Conservation (phyloP, 2,888 invertebrate genomes). For the Atrina japonica region DNA sequence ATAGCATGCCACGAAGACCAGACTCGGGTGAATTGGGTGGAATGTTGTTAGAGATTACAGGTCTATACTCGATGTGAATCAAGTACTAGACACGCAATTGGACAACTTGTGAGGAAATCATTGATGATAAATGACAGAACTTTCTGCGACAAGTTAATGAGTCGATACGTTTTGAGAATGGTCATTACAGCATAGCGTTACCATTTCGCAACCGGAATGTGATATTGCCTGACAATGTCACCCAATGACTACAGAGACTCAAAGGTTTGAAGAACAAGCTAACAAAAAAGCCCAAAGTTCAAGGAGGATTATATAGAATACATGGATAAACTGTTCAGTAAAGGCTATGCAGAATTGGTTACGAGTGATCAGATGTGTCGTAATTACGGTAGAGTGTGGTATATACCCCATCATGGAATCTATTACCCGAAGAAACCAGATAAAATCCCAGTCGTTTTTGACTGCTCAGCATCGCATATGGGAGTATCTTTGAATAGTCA, state of each 20-base stretch:
- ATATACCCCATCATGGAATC: conserved; percentile 2
- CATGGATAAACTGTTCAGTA: conserved; percentile 27
- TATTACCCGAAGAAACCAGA: conserved; percentile 13
- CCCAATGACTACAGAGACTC: conserved; percentile 18
- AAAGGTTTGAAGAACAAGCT: conserved; percentile 9
- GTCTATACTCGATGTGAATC: conserved; percentile 22
- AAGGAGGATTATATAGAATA: conserved; percentile 32
- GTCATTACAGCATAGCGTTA: background rate
- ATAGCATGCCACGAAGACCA: conserved; percentile 27
- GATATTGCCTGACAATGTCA: conserved; percentile 2
- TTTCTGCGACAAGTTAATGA: conserved; percentile 21
- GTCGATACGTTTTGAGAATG: too few relatives aligned
- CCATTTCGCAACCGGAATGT: conserved; percentile 1
- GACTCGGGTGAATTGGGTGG: conserved; percentile 40
- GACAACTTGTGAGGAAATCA: conserved; percentile 27
- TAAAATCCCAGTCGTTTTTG: conserved; percentile 38
- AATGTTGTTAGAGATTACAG: conserved; percentile 22
- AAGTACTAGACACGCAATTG: conserved; percentile 9
- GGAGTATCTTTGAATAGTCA: conserved; percentile 30
- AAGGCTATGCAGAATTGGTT: conserved; percentile 33
- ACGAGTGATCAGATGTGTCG: background rate
- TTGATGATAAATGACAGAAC: conserved; percentile 29
- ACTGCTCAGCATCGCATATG: conserved; percentile 31
- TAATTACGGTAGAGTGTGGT: conserved; percentile 22
- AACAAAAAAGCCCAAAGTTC: conserved; percentile 12